phyloP scores from a whole-genome alignment of 2,113 vertebrate genomes.

The Scomber japonicus region DNA sequence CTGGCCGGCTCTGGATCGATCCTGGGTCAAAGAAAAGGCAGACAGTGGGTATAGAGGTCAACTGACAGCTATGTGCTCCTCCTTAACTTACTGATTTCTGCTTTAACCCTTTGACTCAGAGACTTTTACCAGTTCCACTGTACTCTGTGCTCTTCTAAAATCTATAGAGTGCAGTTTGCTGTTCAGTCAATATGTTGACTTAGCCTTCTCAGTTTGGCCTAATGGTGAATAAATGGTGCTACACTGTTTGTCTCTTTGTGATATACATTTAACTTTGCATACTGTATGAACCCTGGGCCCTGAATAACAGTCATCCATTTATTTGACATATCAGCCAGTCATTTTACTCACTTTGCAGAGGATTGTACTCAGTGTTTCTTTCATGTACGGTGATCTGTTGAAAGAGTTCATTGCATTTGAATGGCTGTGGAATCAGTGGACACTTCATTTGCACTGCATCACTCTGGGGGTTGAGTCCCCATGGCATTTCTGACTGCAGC shows the following conservation, averaged over 20 bases:
- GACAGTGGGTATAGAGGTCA: slow-evolving; percentile 59
- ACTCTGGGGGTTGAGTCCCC: slow-evolving; percentile 45
- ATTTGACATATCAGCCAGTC: slow-evolving; percentile 4
- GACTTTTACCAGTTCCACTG: slow-evolving; percentile 56
- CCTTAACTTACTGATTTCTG: slow-evolving; percentile 77
- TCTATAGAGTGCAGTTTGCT: slow-evolving; percentile 47
- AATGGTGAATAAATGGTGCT: not conserved
- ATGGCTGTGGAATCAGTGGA: slow-evolving; percentile 30
- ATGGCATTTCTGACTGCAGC: slow-evolving; percentile 42
- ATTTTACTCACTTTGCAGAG: not conserved
- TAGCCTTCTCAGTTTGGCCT: not conserved
- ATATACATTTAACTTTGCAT: slow-evolving; percentile 1
- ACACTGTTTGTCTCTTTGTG: slow-evolving; percentile 11
- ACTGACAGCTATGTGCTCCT: slow-evolving; percentile 66
- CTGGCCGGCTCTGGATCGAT: slow-evolving; percentile 72
- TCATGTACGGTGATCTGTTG: slow-evolving; percentile 12
- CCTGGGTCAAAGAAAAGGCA: slow-evolving; percentile 65
- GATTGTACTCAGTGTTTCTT: not conserved
- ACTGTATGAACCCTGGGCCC: slow-evolving; percentile 6
- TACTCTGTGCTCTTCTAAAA: slow-evolving; percentile 36
- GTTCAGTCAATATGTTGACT: slow-evolving; percentile 23
- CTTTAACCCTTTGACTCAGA: slow-evolving; percentile 66
- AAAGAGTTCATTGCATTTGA: slow-evolving; percentile 33
- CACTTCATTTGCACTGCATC: slow-evolving; percentile 54
- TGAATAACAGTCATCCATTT: not conserved